A percentile compares a stretch with the other conserved stretches of the same genome.
Conservation (phyloP, 2,113 vertebrate species). For the Turdus rufiventris region DNA sequence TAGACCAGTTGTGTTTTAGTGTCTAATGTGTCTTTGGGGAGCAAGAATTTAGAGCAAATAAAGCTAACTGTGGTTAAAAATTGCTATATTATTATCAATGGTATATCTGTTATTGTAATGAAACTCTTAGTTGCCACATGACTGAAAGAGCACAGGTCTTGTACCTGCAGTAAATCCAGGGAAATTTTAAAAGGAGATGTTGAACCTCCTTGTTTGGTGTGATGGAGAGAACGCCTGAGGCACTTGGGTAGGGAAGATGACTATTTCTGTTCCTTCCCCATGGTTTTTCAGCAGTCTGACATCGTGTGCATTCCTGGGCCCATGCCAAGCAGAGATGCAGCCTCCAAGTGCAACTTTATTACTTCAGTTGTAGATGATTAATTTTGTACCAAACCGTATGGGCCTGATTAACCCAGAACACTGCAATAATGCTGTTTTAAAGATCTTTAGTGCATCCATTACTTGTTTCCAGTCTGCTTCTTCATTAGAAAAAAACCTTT, state of each 20-base stretch:
- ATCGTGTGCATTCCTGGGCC: conserved; percentile 16
- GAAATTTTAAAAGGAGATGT: not conserved
- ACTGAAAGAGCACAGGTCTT: not conserved
- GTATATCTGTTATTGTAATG: not conserved
- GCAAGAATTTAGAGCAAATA: conserved; percentile 30
- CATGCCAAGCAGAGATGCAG: conserved; percentile 10
- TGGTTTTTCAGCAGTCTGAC: conserved; percentile 13
- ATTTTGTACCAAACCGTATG: conserved; percentile 32
- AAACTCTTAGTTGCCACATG: conserved; percentile 10
- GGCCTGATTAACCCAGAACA: conserved; percentile 26
- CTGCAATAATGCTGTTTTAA: conserved; percentile 18
- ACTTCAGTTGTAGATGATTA: conserved; percentile 36
- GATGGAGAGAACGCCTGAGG: conserved; percentile 7
- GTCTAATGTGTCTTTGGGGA: conserved; percentile 2
- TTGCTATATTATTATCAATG: not conserved
- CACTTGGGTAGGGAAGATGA: conserved; percentile 2
- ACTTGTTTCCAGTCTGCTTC: not conserved
- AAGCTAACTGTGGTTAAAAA: conserved; percentile 14
- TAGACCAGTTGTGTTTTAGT: conserved; percentile 20
- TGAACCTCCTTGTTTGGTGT: conserved; percentile 24
- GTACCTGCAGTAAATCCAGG: not conserved
- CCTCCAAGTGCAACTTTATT: conserved; percentile 40
- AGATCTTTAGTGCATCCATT: conserved; percentile 2
- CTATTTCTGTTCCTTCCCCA: conserved; percentile 28
- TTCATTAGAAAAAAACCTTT: not conserved